phyloP scores from a whole-genome alignment of 2,797 vertebrate species.

The Sebastiscus albofasciatus region DNA sequence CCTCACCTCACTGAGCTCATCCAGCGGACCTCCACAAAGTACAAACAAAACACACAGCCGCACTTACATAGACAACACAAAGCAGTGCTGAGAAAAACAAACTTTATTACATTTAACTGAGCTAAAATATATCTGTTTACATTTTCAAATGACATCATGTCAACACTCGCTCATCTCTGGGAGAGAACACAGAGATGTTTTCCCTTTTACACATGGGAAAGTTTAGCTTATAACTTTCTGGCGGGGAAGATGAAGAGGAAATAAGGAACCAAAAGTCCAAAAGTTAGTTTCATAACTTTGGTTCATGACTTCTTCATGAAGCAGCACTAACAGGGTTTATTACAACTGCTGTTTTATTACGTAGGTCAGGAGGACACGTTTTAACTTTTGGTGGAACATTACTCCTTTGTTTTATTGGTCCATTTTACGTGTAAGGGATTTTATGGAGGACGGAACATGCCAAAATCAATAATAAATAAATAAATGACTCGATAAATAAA shows the following conservation, averaged over 20 bases:
- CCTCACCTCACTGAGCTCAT: slow-evolving; percentile 61
- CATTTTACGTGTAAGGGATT: not conserved
- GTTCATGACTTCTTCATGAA: not conserved
- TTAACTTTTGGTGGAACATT: not conserved
- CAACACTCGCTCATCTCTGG: not conserved
- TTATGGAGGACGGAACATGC: no score
- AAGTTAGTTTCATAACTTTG: slow-evolving; percentile 2
- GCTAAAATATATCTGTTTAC: not conserved
- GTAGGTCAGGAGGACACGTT: not conserved
- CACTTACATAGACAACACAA: not conserved
- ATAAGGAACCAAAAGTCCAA: slow-evolving; percentile 40
- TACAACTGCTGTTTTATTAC: not conserved
- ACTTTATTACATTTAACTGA: not conserved
- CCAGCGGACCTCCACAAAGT: slow-evolving; percentile 42
- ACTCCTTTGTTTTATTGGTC: not conserved
- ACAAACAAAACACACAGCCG: slow-evolving; percentile 24
- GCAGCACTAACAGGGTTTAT: not conserved
- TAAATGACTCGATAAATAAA: no score
- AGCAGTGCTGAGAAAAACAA: not conserved
- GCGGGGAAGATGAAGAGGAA: not conserved
- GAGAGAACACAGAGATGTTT: not conserved
- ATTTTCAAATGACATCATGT: not conserved
- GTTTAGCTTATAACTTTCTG: slow-evolving; percentile 1
- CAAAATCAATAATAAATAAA: no score
- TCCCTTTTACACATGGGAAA: not conserved